A percentile compares a stretch with the other conserved stretches of the same genome.
Evolutionary conservation across 2,797 vertebrate genomes (phyloP).

Genomic region (Thunnus albacares): DNA sequence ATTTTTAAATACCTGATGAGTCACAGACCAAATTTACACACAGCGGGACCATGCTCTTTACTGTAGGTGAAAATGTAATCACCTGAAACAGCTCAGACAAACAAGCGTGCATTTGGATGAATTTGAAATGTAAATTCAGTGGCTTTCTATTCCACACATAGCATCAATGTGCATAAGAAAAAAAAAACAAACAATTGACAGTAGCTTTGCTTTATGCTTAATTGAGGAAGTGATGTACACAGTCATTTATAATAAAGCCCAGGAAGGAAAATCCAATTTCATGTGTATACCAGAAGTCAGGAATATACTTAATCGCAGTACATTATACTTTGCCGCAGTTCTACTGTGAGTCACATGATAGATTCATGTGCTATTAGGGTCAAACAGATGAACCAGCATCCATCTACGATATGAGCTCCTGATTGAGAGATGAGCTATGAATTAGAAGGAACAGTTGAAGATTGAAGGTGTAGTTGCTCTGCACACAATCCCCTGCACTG

Average conservation of each 20-base stretch:
- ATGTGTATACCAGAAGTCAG: conserved; percentile 3
- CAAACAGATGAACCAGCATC: conserved; percentile 6
- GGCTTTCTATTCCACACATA: not conserved
- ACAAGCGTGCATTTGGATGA: not conserved
- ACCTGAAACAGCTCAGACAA: not conserved
- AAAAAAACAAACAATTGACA: not conserved
- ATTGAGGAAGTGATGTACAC: not conserved
- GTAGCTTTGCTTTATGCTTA: not conserved
- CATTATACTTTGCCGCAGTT: not conserved
- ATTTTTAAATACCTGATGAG: conserved; percentile 58
- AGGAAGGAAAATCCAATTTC: not conserved
- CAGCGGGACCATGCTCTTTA: not conserved
- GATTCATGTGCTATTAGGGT: not conserved
- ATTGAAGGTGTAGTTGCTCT: conserved; percentile 20
- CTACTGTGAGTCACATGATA: conserved; percentile 2
- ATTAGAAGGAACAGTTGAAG: conserved; percentile 9
- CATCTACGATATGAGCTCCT: not conserved
- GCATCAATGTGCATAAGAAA: too few species aligned
- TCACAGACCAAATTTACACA: conserved; percentile 48
- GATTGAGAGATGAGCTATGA: conserved; percentile 26
- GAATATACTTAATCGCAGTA: not conserved
- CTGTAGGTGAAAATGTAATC: conserved; percentile 24
- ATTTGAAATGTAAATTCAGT: conserved; percentile 17
- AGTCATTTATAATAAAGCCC: not conserved
- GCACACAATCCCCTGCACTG: conserved; percentile 6